Evolutionary conservation across 2,888 invertebrate genomes (phyloP), one percentile per base, ranked within the genome.

Genomic region (Eilema sororculum): DNA sequence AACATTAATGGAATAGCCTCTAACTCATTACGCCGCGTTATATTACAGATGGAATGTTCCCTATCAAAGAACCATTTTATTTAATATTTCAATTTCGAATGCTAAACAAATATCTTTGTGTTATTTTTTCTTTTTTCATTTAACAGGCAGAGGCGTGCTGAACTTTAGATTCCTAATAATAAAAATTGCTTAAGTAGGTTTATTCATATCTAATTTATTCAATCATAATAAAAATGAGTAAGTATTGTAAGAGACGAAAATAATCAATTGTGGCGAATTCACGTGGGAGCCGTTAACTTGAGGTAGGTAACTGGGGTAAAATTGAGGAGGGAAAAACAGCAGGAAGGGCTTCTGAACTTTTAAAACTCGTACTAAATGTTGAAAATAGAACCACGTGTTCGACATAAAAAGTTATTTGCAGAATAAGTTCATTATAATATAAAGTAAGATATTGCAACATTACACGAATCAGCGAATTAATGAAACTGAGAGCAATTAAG

Each of bases 1-100:
- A 91, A 90, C 89, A 89, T 88, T 91, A 91, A 91, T 87, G 88
- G 89, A 87, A 90, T 89, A 86, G 85, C 84, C 84, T 85, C 79
- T 80, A 78, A 80, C 82, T 84, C 84, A 86, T 86, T 88, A 86
- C 85, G 75, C 80, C 74, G 79, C 73, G 74, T 75, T 76, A 77
- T 84, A 81, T 83, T 76, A 80, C 75, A 78, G 71, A 76, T 78
- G 76, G 69, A 76, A 76, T 67, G 78, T 73, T 72, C 69, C 73
- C 76, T 75, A 75, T 79, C 78, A 80, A 79, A 82, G 70, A 78
- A 74, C 73, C 78, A 77, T 78, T 81, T 75, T 75, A 77, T 75
- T 78, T 77, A 76, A 79, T 77, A 81, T 84, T 83, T 78, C 71
- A 78, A 79, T 82, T 79, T 71, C 72, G 65, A 72, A 81, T 75